phyloP scores from a whole-genome alignment of 2,888 invertebrate genomes.

The Ophion slaviceki region DNA sequence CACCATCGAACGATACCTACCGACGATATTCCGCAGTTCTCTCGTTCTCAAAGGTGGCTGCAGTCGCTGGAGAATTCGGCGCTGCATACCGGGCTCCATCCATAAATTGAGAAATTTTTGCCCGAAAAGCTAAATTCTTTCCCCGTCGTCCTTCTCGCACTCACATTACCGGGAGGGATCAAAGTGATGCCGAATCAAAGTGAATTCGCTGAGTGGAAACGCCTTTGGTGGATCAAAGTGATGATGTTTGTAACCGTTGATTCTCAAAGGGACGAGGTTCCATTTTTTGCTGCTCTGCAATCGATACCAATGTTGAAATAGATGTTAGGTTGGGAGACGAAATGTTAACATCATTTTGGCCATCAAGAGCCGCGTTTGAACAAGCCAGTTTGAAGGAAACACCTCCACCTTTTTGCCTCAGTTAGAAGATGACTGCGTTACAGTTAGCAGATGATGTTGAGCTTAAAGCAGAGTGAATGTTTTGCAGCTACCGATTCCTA shows the following conservation, averaged over 20 bases:
- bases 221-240: slow-evolving; percentile 5
- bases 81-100: not conserved
- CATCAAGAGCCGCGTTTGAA: not conserved
- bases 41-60: slow-evolving; percentile 18
- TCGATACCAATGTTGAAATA: not conserved
- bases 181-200: slow-evolving; percentile 6
- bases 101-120: slow-evolving; percentile 14
- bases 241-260: not conserved
- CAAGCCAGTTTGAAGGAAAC: no score
- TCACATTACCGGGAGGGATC: not conserved
- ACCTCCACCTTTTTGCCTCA: no score
- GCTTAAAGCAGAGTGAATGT: no score
- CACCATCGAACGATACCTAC: not conserved
- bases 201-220: not conserved
- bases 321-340: not conserved
- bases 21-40: slow-evolving; percentile 3
- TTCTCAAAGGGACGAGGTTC: not conserved
- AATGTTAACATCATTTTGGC: not conserved
- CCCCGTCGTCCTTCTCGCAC: not conserved
- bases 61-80: not conserved
- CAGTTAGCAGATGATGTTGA: no score
- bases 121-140: slow-evolving; percentile 18
- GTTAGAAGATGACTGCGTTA: no score
- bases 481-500: no score
- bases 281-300: not conserved